Evolutionary conservation across 2,113 vertebrate genomes (phyloP), one percentile per base, ranked within the genome.

Genomic region (Polypterus bichir): DNA sequence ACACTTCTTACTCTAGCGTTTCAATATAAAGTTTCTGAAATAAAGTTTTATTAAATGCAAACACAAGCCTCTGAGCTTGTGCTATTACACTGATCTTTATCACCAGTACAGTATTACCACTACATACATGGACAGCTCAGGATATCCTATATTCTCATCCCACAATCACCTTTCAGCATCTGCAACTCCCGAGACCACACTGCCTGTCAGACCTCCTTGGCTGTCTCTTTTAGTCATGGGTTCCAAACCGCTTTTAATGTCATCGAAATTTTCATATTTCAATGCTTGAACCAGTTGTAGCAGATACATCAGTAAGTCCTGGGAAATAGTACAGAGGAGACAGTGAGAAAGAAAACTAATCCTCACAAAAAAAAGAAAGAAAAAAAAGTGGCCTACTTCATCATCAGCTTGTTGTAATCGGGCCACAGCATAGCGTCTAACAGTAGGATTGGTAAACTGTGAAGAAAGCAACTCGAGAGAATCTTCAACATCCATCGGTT

Each of bases 401-500:
- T 99, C 96, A 51, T 99, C 96, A 0, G 96, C 96, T 73, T 99
- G 94, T 65, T 95, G 84, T 69, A 99, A 77, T 3, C 96, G 83
- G 1, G 93, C 89, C 0, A 99, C 93, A 0, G 96, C 94, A 0
- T 99, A 99, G 9, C 95, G 88, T 44, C 95, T 74, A 61, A 98
- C 96, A 0, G 92, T 96, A 3, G 94, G 89, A 73, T 99, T 97
- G 59, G 87, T 87, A 68, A 96, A 99, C 48, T 97, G 92, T 9
- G 94, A 97, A 0, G 96, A 99, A 9, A 99, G 71, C 55, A 98
- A 86, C 68, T 99, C 96, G 73, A 99, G 67, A 4, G 93, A 94
- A 62, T 99, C 96, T 68, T 98, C 96, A n/a, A 99, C 96, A 6
- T 99, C 96, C 94, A 99, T 98, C 3, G 96, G 96, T 64, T 90